These are phyloP conservation scores for Peromyscus melanophrys DNA, from an alignment of 2,797 vertebrate genomes.

Conservation along the genomic window DNA sequence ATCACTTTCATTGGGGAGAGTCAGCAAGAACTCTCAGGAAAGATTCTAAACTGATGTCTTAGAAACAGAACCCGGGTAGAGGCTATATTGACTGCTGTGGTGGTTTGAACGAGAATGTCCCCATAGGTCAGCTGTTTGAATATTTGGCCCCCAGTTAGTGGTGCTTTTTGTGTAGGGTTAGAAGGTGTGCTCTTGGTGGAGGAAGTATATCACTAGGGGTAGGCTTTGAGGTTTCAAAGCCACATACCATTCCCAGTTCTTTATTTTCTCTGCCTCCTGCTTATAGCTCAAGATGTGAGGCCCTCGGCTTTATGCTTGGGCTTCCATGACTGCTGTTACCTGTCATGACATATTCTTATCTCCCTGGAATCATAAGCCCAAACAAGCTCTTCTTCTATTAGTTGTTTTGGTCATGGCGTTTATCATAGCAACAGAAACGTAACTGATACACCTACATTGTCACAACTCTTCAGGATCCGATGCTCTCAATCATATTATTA, in stretches of 20 bases:
- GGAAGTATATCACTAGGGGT: not conserved
- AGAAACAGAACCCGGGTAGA: not conserved
- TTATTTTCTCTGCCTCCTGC: not conserved
- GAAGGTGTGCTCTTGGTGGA: not conserved
- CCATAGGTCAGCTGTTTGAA: not conserved
- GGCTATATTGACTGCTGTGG: too few species aligned
- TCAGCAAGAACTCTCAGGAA: not conserved
- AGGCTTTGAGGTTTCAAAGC: not conserved
- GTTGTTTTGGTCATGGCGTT: not conserved
- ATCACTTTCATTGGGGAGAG: not conserved
- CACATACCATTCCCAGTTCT: not conserved
- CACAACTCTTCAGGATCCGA: not conserved
- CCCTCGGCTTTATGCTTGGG: accelerated
- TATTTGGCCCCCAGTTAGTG: not conserved
- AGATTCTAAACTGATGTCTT: not conserved
- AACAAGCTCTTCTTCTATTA: not conserved
- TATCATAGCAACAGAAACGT: not conserved
- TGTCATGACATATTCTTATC: not conserved
- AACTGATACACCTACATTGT: not conserved
- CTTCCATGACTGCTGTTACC: not conserved
- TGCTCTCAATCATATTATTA: not conserved
- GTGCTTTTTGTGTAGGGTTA: not conserved
- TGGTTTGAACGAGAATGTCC: not conserved
- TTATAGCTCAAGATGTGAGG: not conserved
- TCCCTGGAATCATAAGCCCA: not conserved